phyloP scores from a whole-genome alignment of 1,140 invertebrate species.

The Cataglyphis hispanica region DNA sequence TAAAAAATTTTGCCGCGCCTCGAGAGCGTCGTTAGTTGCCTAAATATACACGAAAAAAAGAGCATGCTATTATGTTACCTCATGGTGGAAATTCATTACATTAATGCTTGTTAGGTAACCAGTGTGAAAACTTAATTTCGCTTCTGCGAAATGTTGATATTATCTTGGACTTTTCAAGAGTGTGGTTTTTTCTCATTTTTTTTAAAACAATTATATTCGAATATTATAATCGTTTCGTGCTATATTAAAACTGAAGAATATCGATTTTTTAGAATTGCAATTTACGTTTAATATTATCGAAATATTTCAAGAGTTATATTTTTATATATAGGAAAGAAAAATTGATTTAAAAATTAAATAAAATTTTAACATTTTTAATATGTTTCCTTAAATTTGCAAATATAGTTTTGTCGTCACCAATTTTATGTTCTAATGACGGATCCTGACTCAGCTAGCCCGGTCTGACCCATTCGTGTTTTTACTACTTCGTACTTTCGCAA shows the following conservation, averaged over 20 bases:
- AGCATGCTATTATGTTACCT: not conserved
- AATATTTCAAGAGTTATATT: not conserved
- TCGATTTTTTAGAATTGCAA: not conserved
- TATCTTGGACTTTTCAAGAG: conserved; percentile 10
- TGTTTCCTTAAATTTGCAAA: not conserved
- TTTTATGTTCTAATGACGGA: not conserved
- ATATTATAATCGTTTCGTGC: not conserved
- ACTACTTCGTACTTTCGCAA: not conserved
- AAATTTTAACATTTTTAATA: too few relatives aligned
- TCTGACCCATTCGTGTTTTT: conserved; percentile 22
- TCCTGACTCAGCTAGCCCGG: conserved; percentile 2
- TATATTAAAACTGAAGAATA: not conserved
- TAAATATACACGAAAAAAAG: conserved; percentile 10
- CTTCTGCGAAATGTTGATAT: conserved; percentile 22
- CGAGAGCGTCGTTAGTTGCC: conserved; percentile 8
- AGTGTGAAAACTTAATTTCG: conserved; percentile 17
- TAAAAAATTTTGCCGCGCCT: conserved; percentile 29
- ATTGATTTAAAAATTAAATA: too few relatives aligned
- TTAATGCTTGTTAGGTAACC: conserved; percentile 30
- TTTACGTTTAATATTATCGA: not conserved
- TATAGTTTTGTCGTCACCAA: not conserved
- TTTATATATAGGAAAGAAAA: not conserved
- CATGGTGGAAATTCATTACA: not conserved
- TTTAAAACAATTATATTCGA: not conserved
- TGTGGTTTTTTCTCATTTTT: not conserved